phyloP scores from a whole-genome alignment of 2,113 vertebrate species.

The Echinops telfairi region DNA sequence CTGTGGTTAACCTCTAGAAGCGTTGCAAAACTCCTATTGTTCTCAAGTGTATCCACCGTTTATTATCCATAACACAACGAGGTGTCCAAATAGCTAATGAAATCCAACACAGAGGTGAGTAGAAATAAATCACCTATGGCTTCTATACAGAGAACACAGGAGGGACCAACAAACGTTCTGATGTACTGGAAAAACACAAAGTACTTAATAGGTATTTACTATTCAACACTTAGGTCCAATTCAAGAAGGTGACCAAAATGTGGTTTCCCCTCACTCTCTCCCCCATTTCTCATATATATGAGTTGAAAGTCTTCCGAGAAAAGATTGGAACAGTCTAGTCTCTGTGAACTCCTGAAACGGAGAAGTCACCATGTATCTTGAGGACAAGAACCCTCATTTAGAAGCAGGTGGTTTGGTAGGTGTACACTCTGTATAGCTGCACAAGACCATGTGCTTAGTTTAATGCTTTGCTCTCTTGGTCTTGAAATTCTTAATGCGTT shows the following conservation, averaged over 20 bases:
- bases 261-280: background rate
- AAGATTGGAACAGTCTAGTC: background rate
- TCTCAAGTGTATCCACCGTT: too few relatives aligned
- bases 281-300: background rate
- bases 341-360: background rate
- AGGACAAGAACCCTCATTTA: background rate
- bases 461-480: background rate
- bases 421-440: background rate
- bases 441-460: background rate
- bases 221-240: background rate
- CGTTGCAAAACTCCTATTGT: too few relatives aligned
- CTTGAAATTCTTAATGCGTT: background rate
- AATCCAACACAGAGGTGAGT: background rate
- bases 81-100: background rate
- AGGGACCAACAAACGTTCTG: background rate
- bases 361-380: background rate
- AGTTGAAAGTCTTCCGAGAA: background rate
- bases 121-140: background rate
- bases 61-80: too few relatives aligned
- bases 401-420: background rate
- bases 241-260: background rate
- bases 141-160: background rate
- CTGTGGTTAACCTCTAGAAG: too few relatives aligned
- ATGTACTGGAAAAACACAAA: background rate
- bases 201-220: background rate